Evolutionary conservation across 2,113 vertebrate genomes (phyloP), one percentile per base, ranked within the genome.

Genomic region (Mugil cephalus): DNA sequence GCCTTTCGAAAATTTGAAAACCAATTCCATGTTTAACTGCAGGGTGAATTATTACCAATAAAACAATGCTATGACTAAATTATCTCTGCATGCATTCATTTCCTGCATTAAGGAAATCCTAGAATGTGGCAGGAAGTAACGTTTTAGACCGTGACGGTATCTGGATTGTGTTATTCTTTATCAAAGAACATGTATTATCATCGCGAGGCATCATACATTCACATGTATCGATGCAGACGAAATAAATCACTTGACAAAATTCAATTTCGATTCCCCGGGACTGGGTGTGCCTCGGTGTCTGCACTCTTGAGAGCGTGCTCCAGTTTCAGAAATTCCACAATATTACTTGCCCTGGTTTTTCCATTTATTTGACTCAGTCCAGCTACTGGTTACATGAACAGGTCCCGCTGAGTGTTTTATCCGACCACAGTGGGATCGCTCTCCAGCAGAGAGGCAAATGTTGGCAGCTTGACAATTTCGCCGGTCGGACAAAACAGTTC

Each of bases 381-480:
- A 18, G 14, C 56, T 47, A 45, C 51, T 19, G 1, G 46, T 59
- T 63, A 19, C 47, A 55, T 38, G 36, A 69, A 15, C 68, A 64
- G 71, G 46, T 58, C 24, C 47, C 3, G 50, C 10, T 34, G 40
- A 75, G 52, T 30, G 61, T 58, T 72, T 82, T 46, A 64, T 75
- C 46, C 66, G 8, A 39, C 34, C 13, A 12, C 59, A 48, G 62
- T 12, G 34, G 59, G 69, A 58, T 43, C 46, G 8, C 56, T 68
- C 47, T 76, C 78, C 65, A 54, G 50, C 69, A 50, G 50, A 69
- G 72, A 65, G 10, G 54, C 8, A 53, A 66, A 64, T 58, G 54
- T 39, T 8, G 24, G 53, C 48, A 52, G 30, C 63, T 46, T 64
- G 72, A 68, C 50, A 53, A 39, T 59, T 75, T 50, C 42, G 43